These are phyloP conservation scores for Leptinotarsa texana DNA, from an alignment of 1,140 invertebrate species.

Conservation along the genomic window DNA sequence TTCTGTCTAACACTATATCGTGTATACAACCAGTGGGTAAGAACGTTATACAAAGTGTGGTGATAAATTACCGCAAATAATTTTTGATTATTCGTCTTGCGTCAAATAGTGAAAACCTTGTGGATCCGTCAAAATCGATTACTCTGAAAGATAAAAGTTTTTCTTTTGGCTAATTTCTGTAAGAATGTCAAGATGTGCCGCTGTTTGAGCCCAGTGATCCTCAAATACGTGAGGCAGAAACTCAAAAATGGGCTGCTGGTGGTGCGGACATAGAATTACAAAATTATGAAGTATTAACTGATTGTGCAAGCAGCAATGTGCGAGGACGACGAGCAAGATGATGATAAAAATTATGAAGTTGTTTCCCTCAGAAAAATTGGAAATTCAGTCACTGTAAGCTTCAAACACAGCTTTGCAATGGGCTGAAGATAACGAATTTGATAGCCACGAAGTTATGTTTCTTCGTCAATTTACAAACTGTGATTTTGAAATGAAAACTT, in stretches of 20 bases:
- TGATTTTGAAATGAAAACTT: slow-evolving; percentile 24
- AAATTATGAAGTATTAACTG: slow-evolving; percentile 17
- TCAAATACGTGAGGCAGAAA: neutral
- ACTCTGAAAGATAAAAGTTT: slow-evolving; percentile 22
- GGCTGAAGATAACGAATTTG: slow-evolving; percentile 18
- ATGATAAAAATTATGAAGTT: neutral
- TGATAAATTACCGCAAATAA: neutral
- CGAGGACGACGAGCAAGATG: neutral
- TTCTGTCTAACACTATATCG: slow-evolving; percentile 52
- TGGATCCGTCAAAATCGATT: slow-evolving; percentile 22
- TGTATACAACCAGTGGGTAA: slow-evolving; percentile 52
- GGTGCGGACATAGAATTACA: slow-evolving; percentile 10
- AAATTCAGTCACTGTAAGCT: neutral
- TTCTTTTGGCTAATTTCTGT: slow-evolving; percentile 20
- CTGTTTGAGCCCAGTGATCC: neutral
- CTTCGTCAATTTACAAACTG: neutral
- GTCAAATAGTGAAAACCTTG: slow-evolving; percentile 25
- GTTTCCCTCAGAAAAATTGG: neutral
- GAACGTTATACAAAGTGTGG: slow-evolving; percentile 39
- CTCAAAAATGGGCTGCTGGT: slow-evolving; percentile 9
- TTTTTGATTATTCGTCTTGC: no score
- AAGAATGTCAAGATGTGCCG: neutral
- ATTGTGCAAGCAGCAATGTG: neutral
- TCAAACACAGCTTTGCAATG: slow-evolving; percentile 2
- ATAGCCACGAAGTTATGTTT: slow-evolving; percentile 19